Conservation (phyloP, 1,140 invertebrate species). For the Meteorus sp. region DNA sequence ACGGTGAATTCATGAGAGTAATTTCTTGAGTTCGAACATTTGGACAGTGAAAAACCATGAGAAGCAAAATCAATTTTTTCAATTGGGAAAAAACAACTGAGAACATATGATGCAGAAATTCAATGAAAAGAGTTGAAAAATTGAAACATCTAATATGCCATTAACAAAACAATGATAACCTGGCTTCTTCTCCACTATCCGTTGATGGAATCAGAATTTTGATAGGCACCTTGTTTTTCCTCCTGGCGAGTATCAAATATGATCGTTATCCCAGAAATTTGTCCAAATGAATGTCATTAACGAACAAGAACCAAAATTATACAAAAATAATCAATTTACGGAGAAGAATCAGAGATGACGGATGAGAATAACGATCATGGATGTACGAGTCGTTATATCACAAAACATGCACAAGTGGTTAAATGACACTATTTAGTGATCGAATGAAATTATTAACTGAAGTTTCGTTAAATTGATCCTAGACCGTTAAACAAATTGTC, state of each 20-base stretch:
- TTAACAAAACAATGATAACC: constrained; percentile 50
- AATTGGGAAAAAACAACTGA: neutral
- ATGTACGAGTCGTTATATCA: too few relatives aligned
- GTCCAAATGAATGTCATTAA: neutral
- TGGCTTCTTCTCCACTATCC: constrained; percentile 49
- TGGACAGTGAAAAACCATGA: neutral
- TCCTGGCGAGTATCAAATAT: constrained; percentile 49
- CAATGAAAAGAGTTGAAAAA: too few relatives aligned
- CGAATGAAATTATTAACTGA: too few relatives aligned
- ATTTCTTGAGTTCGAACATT: too few relatives aligned
- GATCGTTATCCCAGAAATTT: neutral
- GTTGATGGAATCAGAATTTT: constrained; percentile 54
- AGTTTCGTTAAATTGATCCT: too few relatives aligned
- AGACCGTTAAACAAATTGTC: too few relatives aligned
- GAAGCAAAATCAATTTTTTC: neutral
- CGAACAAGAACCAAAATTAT: neutral
- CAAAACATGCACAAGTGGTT: too few relatives aligned
- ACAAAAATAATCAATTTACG: too few relatives aligned
- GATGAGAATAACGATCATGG: neutral
- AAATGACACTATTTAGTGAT: too few relatives aligned
- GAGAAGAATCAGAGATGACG: neutral
- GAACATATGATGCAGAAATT: neutral
- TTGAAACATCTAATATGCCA: constrained; percentile 38
- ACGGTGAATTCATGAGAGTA: too few relatives aligned
- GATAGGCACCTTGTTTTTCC: constrained; percentile 57